Percentiles rank a stretch among this genome's conserved stretches.
These are phyloP conservation scores for Drosophila jambulina DNA, from an alignment of 1,140 invertebrate genomes.

Conservation along the genomic window DNA sequence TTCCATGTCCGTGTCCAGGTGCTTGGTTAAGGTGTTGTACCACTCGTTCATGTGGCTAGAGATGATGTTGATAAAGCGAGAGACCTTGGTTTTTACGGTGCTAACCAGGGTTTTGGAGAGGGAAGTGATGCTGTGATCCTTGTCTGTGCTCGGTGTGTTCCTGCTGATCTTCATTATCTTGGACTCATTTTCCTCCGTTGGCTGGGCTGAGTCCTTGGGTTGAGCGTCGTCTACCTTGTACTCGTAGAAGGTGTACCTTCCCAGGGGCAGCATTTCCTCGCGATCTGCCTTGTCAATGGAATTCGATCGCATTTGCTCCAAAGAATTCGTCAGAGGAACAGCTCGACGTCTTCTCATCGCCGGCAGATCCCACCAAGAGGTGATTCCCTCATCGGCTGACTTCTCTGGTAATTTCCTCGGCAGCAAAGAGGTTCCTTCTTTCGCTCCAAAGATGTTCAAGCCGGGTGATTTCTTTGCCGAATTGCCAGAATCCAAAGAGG, in stretches of 20 bases:
- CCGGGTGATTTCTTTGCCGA: background rate
- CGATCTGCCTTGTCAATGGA: slow-evolving; percentile 67
- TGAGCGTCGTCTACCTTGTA: slow-evolving; percentile 47
- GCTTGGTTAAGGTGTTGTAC: slow-evolving; percentile 76
- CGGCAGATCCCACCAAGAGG: slow-evolving; percentile 77
- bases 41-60: slow-evolving; percentile 75
- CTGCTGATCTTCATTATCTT: slow-evolving; percentile 60
- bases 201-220: background rate
- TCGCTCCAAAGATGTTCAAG: slow-evolving; percentile 46
- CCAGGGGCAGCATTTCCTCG: slow-evolving; percentile 59
- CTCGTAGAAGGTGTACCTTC: slow-evolving; percentile 51
- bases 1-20: slow-evolving; percentile 46
- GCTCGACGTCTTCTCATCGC: slow-evolving; percentile 60
- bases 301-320: slow-evolving; percentile 55
- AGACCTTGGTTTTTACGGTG: slow-evolving; percentile 69
- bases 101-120: slow-evolving; percentile 60
- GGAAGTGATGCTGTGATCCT: slow-evolving; percentile 6
- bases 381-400: slow-evolving; percentile 35
- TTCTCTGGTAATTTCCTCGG: slow-evolving; percentile 34
- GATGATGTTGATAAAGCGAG: slow-evolving; percentile 70
- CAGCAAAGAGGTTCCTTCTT: background rate
- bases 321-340: slow-evolving; percentile 15
- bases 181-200: slow-evolving; percentile 35
- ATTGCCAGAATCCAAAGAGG: slow-evolving; percentile 7
- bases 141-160: background rate